Evolutionary conservation across 2,888 invertebrate species (phyloP), one percentile per base, ranked within the genome.

Genomic region (Patella depressa): DNA sequence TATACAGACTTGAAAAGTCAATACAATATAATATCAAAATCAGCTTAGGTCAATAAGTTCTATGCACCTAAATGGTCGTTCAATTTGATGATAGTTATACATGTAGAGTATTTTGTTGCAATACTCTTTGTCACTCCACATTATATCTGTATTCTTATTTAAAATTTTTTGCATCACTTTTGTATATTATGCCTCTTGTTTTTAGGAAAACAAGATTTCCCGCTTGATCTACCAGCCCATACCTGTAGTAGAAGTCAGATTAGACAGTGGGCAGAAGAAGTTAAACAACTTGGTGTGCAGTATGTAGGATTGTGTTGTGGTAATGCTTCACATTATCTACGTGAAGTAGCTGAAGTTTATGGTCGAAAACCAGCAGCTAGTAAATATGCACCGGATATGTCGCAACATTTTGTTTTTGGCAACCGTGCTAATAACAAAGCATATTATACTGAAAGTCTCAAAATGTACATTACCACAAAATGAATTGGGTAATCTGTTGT

Each of bases 261-360:
- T 14, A 76, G 53, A 19, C 71, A 84, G 57, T 86, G 87, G 76
- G 86, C 85, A 1, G 65, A 78, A 19, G 82, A 84, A 69, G 80
- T 82, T 12, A 79, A 82, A 76, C 79, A 80, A 53, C 76, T 86
- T 2, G 86, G 86, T 0, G 78, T 87, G 15, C 83, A 86, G 74
- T 88, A 88, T 74, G 73, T 88, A 1, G 88, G 88, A 2, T 78
- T 88, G 19, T 88, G 88, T 77, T 88, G 88, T 74, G 88, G 88
- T 5, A 86, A 88, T 69, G 81, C 83, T 15, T 76, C 86, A 2
- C 84, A 86, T 73, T 85, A 86, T 78, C 78, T 81, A 19, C 80
- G 87, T 45, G 75, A 80, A 5, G 75, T 88, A 71, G 85, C 86
- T 19, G 87, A 83, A 65, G 80, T 71, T 11, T 74, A 84, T 3